Evolutionary conservation across 2,113 vertebrate species (phyloP).

Genomic region (Neopipo cinnamomea): DNA sequence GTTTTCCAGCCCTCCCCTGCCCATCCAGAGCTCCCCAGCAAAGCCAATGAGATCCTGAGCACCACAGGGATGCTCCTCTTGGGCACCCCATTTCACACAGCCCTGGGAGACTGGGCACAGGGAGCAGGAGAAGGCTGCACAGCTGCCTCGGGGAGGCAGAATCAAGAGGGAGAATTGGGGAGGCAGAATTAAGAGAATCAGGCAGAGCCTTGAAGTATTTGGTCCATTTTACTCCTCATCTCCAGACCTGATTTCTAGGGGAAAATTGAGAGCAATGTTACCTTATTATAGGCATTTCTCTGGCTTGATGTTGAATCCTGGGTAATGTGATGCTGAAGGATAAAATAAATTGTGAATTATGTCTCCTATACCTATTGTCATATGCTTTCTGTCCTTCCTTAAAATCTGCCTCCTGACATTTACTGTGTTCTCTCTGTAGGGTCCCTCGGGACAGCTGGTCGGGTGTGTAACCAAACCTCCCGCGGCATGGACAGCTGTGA

Average conservation of each 20-base stretch:
- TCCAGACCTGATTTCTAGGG: background rate
- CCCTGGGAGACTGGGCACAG: background rate
- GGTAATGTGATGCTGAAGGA: background rate
- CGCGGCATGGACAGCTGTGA: conserved; percentile 90
- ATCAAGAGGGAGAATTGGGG: too few species aligned
- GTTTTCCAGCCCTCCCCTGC: background rate
- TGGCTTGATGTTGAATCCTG: background rate
- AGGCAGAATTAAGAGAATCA: background rate
- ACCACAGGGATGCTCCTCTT: background rate
- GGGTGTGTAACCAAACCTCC: conserved; percentile 90
- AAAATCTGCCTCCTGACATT: background rate
- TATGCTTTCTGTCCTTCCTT: background rate
- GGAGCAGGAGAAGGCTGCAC: background rate
- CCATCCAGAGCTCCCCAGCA: background rate
- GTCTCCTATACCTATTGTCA: background rate
- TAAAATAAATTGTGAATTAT: background rate
- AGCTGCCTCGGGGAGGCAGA: rapidly evolving
- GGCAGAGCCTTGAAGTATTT: background rate
- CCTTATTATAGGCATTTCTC: background rate
- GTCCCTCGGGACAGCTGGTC: conserved; percentile 86
- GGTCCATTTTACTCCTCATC: background rate
- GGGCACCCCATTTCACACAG: background rate
- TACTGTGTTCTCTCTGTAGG: conserved; percentile 65
- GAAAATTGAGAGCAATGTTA: background rate
- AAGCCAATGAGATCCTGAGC: rapidly evolving